Percentiles rank a stretch among this genome's conserved stretches.
Conservation (phyloP, 2,113 vertebrate species). For the Menidia beryllina region DNA sequence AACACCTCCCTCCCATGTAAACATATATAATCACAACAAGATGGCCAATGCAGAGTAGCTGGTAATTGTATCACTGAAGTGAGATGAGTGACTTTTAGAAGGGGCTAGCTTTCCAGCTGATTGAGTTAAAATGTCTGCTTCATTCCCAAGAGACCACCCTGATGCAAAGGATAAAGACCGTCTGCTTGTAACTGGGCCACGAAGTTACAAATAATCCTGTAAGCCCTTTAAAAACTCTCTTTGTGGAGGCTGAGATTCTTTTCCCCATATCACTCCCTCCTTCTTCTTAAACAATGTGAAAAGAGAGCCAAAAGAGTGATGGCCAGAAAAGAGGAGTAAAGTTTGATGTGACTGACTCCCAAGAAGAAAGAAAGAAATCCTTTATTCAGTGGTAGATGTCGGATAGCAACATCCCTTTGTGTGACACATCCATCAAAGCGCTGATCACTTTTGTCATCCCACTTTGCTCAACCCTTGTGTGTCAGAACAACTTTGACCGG, state of each 20-base stretch:
- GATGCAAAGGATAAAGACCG: slow-evolving; percentile 58
- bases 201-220: slow-evolving; percentile 57
- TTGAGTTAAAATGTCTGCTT: slow-evolving; percentile 74
- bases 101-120: slow-evolving; percentile 51
- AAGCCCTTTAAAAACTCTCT: slow-evolving; percentile 50
- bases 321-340: slow-evolving; percentile 52
- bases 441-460: slow-evolving; percentile 61
- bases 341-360: slow-evolving; percentile 59
- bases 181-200: slow-evolving; percentile 40
- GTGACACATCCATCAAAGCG: slow-evolving; percentile 67
- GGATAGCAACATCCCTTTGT: slow-evolving; percentile 61
- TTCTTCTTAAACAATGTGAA: slow-evolving; percentile 15
- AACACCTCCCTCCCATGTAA: slow-evolving; percentile 78
- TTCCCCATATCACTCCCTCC: slow-evolving; percentile 18
- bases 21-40: slow-evolving; percentile 81
- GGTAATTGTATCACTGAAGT: slow-evolving; percentile 71
- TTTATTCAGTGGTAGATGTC: slow-evolving; percentile 59
- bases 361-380: slow-evolving; percentile 38
- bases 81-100: slow-evolving; percentile 67
- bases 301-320: slow-evolving; percentile 30
- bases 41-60: slow-evolving; percentile 68
- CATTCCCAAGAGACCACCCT: slow-evolving; percentile 65
- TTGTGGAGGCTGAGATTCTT: slow-evolving; percentile 27
- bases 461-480: slow-evolving; percentile 30
- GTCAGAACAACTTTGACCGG: slow-evolving; percentile 48